Evolutionary conservation across 2,888 invertebrate genomes (phyloP), one percentile per base, ranked within the genome.

Genomic region (Auanema sp.): DNA sequence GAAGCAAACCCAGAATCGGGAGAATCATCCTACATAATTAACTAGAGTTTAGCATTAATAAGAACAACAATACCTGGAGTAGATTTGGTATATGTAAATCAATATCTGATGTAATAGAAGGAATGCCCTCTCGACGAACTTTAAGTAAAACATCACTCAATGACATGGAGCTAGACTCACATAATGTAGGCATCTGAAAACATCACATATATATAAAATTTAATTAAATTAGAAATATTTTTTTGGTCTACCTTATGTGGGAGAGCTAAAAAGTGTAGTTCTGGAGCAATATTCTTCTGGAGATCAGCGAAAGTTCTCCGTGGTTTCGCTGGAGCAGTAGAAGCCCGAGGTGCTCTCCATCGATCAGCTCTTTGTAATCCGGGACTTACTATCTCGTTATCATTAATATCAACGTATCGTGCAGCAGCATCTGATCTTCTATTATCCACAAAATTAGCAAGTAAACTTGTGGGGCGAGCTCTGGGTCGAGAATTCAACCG

Each of bases 1-100:
- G 80, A 79, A 11, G 82, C 82, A 23, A 83, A 70, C 12, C 83
- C 83, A 11, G 82, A 81, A 59, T 83, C 83, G 12, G 78, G 73
- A 44, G 71, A 63, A 59, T 66, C 64, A n/a, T 66, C 66, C 47
- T 63, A 58, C 11, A n/a, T n/a, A 52, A 16, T n/a, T 52, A 24
- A 6, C 2, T 21, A 5, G 47, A 47, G 14, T 43, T 43, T 47
- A 47, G 16, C 47, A 18, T 10, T 3, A 47, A 21, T 3, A 18
- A 16, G 21, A 47, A 47, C 3, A 16, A 10, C 3, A 6, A 18
- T 40, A 69, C 69, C 61, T 70, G 70, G 52, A 70, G 44, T 47
- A 69, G n/a, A 63, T 52, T 16, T 59, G 71, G 53, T 50, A 58
- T 18, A 12, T 33, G 41, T 10, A 57, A 33, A 41, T 65, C 62